Evolutionary conservation across 53 echinoderm and acorn worm species (phyloP).

Genomic region (Actinopyga echinites): DNA sequence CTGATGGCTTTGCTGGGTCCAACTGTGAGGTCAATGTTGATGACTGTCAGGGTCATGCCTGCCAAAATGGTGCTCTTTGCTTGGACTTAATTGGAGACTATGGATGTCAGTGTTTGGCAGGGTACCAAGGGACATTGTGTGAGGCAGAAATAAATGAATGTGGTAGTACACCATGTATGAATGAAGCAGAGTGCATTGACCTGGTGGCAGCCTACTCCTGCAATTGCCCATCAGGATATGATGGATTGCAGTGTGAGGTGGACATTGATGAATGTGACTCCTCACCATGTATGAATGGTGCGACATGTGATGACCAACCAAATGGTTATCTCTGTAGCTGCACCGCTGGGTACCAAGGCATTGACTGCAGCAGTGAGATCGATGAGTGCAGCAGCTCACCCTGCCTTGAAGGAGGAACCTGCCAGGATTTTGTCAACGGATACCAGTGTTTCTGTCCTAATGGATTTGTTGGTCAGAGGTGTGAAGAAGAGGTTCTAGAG

Average conservation of each 20-base stretch:
- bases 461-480: constrained; percentile 60
- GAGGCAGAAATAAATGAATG: constrained; percentile 74
- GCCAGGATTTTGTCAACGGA: constrained; percentile 66
- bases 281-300: constrained; percentile 72
- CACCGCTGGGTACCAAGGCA: constrained; percentile 65
- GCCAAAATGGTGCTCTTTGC: constrained; percentile 76
- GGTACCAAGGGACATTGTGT: constrained; percentile 72
- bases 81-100: constrained; percentile 64
- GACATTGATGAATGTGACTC: constrained; percentile 86
- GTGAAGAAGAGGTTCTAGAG: constrained; percentile 67
- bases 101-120: constrained; percentile 64
- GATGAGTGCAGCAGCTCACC: constrained; percentile 86
- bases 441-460: constrained; percentile 68
- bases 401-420: constrained; percentile 67
- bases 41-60: constrained; percentile 67
- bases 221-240: constrained; percentile 61
- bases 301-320: constrained; percentile 65
- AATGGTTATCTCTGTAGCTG: constrained; percentile 74
- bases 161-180: constrained; percentile 69
- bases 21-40: constrained; percentile 79
- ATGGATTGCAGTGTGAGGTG: constrained; percentile 62
- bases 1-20: constrained; percentile 60
- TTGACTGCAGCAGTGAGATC: constrained; percentile 69
- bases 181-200: constrained; percentile 71
- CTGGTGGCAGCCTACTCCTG: constrained; percentile 65